Percentiles rank a stretch among this genome's conserved stretches.
Evolutionary conservation across 2,797 vertebrate species (phyloP).

Genomic region (Prunella strophiata): DNA sequence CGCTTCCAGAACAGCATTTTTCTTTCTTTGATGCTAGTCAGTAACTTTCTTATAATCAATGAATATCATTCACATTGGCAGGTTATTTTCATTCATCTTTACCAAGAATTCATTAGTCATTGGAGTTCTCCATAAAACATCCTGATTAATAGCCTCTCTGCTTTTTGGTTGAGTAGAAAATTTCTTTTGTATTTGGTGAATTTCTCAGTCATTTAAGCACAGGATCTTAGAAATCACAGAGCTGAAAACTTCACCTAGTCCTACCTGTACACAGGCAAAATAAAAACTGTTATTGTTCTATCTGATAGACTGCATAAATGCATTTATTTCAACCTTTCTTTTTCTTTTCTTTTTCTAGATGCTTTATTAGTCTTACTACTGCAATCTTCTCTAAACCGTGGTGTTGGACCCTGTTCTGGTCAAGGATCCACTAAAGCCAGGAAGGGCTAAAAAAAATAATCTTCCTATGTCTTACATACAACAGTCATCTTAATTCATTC

Average conservation of each 20-base stretch:
- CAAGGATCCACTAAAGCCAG: not conserved
- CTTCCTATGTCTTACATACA: not conserved
- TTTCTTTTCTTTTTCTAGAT: not conserved
- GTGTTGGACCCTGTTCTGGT: not conserved
- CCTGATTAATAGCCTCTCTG: conserved; percentile 44
- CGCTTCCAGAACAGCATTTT: conserved; percentile 22
- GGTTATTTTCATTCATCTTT: conserved; percentile 63
- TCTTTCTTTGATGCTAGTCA: conserved; percentile 6
- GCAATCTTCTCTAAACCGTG: not conserved
- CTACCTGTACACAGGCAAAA: not conserved
- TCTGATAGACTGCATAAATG: not conserved
- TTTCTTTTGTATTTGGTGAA: not conserved
- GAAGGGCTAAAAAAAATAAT: not conserved
- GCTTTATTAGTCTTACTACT: not conserved
- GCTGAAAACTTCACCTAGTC: not conserved
- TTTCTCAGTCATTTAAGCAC: conserved; percentile 37
- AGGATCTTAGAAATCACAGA: not conserved
- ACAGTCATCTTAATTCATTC: not conserved
- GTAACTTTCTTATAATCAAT: conserved; percentile 57
- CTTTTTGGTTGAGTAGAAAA: conserved; percentile 27
- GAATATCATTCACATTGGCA: conserved; percentile 44
- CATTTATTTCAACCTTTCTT: not conserved
- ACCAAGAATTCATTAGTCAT: conserved; percentile 52
- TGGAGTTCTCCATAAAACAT: conserved; percentile 39
- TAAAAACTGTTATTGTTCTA: not conserved